Evolutionary conservation across 2,888 invertebrate genomes (phyloP).

Genomic region (Patella caerulea): DNA sequence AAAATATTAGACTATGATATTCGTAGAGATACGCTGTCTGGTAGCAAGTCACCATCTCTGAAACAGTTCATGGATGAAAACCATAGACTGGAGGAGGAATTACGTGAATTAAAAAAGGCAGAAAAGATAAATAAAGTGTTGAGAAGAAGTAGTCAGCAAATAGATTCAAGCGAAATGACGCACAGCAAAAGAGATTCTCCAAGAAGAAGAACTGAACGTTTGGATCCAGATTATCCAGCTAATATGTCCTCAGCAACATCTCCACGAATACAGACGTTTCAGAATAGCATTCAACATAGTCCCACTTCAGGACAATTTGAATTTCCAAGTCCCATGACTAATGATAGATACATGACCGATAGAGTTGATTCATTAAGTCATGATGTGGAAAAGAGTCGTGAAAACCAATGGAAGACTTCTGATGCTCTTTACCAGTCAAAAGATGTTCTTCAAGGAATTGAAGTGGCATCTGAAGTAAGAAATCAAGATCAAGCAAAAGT

Average conservation of each 20-base stretch:
- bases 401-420: constrained; percentile 47
- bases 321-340: not conserved
- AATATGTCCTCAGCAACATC: not conserved
- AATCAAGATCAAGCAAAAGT: constrained; percentile 48
- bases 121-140: constrained; percentile 49
- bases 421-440: constrained; percentile 51
- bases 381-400: constrained; percentile 45
- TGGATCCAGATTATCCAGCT: not conserved
- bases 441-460: constrained; percentile 47
- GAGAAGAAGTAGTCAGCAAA: constrained; percentile 10
- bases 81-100: constrained; percentile 46
- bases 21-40: not conserved
- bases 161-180: not conserved
- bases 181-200: not conserved
- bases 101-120: constrained; percentile 49
- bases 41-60: constrained; percentile 44
- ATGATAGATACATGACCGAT: constrained; percentile 19
- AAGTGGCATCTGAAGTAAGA: constrained; percentile 48
- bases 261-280: too few relatives aligned
- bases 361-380: constrained; percentile 35
- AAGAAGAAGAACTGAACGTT: not conserved
- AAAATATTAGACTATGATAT: constrained; percentile 26
- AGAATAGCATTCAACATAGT: too few relatives aligned
- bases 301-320: too few relatives aligned
- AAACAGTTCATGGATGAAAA: constrained; percentile 53